Evolutionary conservation across 2,888 invertebrate species (phyloP).

Genomic region (Pomacea canaliculata): DNA sequence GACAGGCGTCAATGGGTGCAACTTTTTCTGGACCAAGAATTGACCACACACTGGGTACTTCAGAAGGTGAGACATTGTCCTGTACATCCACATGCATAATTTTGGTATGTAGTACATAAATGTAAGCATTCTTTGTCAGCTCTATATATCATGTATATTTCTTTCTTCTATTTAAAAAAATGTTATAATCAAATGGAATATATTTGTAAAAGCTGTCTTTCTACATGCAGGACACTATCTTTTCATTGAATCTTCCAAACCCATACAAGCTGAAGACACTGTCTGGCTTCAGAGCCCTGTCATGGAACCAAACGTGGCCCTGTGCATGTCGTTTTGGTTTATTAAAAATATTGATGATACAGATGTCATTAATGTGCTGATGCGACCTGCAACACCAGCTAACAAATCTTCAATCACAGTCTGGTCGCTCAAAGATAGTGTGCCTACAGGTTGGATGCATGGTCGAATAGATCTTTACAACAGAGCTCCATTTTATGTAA

Average conservation of each 20-base stretch:
- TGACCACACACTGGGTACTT: conserved; percentile 52
- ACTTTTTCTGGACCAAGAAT: conserved; percentile 47
- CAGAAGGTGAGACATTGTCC: conserved; percentile 31
- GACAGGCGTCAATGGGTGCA: conserved; percentile 43
- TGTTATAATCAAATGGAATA: too few relatives aligned
- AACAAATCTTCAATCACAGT: conserved; percentile 38
- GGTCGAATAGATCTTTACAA: conserved; percentile 46
- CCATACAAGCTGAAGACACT: conserved; percentile 72
- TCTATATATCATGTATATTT: too few relatives aligned
- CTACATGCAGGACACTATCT: conserved; percentile 70
- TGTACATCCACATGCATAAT: too few relatives aligned
- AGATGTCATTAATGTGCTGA: conserved; percentile 45
- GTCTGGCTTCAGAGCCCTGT: conserved; percentile 54
- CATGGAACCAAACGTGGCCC: conserved; percentile 46
- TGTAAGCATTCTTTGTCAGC: too few relatives aligned
- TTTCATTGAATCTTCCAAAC: conserved; percentile 75
- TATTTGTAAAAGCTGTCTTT: too few relatives aligned
- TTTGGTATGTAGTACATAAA: too few relatives aligned
- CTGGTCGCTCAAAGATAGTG: conserved; percentile 50
- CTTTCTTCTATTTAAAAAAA: too few relatives aligned
- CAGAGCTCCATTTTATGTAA: conserved; percentile 49
- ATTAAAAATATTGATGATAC: conserved; percentile 56
- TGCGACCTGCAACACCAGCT: conserved; percentile 34
- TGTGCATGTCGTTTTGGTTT: conserved; percentile 62
- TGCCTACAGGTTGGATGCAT: conserved; percentile 47